phyloP scores from a whole-genome alignment of 2,113 vertebrate genomes.

The Pandion haliaetus region DNA sequence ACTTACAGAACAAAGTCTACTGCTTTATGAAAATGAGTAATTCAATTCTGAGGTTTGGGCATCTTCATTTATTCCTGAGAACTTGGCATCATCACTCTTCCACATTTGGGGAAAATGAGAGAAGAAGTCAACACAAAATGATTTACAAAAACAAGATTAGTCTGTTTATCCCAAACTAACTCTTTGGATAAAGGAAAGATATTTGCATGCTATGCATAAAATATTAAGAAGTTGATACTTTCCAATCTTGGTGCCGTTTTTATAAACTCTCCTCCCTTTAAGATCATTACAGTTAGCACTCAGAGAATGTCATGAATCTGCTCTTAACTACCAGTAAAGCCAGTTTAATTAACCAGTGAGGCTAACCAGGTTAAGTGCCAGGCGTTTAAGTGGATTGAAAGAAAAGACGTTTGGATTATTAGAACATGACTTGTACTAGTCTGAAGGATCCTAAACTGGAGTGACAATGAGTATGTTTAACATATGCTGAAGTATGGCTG shows the following conservation, averaged over 20 bases:
- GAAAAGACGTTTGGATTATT: background rate
- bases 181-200: background rate
- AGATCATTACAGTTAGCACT: background rate
- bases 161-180: background rate
- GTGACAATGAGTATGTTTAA: background rate
- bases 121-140: background rate
- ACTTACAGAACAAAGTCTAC: background rate
- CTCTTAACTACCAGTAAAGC: background rate
- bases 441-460: background rate
- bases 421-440: background rate
- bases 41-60: conserved; percentile 21
- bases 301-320: background rate
- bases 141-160: background rate
- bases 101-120: background rate
- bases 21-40: conserved; percentile 11
- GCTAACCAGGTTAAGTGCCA: background rate
- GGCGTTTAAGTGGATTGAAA: background rate
- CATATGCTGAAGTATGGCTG: background rate
- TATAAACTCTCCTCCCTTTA: background rate
- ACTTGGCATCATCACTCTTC: background rate
- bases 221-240: background rate
- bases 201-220: background rate
- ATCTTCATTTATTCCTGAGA: background rate
- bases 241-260: background rate
- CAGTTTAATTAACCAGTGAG: background rate